Conservation (phyloP, 1,140 invertebrate species). For the Drosophila micromelanica region DNA sequence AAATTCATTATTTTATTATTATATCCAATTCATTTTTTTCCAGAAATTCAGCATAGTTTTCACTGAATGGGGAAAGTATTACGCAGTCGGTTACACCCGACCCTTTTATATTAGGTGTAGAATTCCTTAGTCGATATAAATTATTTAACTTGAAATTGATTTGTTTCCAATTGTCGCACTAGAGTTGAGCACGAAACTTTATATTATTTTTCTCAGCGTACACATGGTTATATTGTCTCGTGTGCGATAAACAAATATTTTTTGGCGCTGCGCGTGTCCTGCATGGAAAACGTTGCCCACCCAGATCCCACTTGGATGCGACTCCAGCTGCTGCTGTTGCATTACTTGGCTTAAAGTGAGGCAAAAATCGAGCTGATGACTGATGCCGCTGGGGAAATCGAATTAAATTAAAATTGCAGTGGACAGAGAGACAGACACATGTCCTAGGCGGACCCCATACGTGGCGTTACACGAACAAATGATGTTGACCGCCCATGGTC, state of each 20-base stretch:
- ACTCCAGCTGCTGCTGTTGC: neutral
- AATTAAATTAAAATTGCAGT: slow-evolving; percentile 58
- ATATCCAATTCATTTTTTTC: too few species aligned
- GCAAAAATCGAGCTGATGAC: slow-evolving; percentile 25
- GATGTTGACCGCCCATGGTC: slow-evolving; percentile 76
- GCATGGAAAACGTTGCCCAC: slow-evolving; percentile 50
- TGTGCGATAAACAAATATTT: slow-evolving; percentile 29
- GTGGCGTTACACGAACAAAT: slow-evolving; percentile 59
- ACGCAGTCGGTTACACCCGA: too few species aligned
- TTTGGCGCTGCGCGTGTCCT: slow-evolving; percentile 16
- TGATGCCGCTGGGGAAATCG: slow-evolving; percentile 52
- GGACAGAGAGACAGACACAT: slow-evolving; percentile 14
- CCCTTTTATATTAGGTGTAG: too few species aligned
- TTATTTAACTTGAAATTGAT: too few species aligned
- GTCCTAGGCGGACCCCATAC: neutral
- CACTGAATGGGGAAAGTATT: too few species aligned
- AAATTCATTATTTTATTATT: too few species aligned
- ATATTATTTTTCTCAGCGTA: neutral
- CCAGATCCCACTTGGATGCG: neutral
- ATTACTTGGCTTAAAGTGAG: slow-evolving; percentile 19
- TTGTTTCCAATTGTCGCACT: too few species aligned
- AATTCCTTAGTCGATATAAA: too few species aligned
- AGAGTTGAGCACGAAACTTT: too few species aligned
- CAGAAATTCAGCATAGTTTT: too few species aligned
- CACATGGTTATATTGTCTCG: neutral